Evolutionary conservation across 2,888 invertebrate species (phyloP).

Genomic region (Oligia fasciuncula): DNA sequence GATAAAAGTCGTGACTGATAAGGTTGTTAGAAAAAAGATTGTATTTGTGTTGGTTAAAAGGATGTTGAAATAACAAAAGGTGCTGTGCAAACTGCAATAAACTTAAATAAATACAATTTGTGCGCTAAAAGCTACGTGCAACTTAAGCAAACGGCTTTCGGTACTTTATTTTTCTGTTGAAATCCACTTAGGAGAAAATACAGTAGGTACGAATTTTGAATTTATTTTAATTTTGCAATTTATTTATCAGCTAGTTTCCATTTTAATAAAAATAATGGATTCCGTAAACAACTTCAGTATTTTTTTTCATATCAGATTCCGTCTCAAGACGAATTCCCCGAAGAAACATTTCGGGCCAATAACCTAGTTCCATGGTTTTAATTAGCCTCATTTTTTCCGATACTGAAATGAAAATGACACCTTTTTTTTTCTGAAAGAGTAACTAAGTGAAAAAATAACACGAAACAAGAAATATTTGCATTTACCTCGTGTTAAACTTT

Average conservation of each 20-base stretch:
- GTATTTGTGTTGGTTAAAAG: conserved; percentile 47
- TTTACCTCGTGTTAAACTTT: not conserved
- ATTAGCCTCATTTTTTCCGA: conserved; percentile 52
- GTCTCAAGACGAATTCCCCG: not conserved
- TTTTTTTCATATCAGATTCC: not conserved
- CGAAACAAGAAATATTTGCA: not conserved
- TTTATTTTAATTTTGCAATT: not conserved
- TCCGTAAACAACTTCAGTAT: not conserved
- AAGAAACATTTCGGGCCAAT: conserved; percentile 17
- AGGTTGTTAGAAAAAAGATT: conserved; percentile 15
- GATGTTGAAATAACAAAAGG: conserved; percentile 23
- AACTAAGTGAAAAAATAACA: not conserved
- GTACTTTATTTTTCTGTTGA: conserved; percentile 21
- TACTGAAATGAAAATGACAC: conserved; percentile 37
- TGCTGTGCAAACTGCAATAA: conserved; percentile 50
- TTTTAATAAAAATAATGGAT: conserved; percentile 1
- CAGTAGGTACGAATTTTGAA: not conserved
- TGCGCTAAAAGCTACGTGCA: conserved; percentile 52
- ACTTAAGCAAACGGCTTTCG: conserved; percentile 19
- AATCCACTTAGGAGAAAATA: conserved; percentile 5
- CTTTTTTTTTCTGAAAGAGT: not conserved
- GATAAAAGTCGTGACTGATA: conserved; percentile 49
- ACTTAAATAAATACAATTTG: conserved; percentile 54
- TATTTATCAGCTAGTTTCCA: not conserved
- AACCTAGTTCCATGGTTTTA: conserved; percentile 40